Evolutionary conservation across 2,797 vertebrate genomes (phyloP), one percentile per base, ranked within the genome.

Genomic region (Takifugu rubripes): DNA sequence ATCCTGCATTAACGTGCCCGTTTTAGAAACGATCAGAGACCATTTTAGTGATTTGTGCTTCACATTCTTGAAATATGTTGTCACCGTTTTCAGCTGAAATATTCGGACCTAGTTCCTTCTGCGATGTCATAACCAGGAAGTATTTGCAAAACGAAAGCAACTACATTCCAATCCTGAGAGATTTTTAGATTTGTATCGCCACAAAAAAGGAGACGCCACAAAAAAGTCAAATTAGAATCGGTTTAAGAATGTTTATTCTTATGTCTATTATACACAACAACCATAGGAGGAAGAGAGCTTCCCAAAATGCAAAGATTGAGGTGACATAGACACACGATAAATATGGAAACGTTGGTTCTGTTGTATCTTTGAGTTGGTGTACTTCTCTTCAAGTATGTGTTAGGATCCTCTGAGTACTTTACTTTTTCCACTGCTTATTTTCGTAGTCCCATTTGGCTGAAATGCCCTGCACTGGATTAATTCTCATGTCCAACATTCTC

Each of bases 351-450:
- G 77, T 57, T 74, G 5, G 68, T 68, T 65, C 82, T 84, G 8
- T 70, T 59, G 68, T 68, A 82, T 69, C n/a, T 59, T 74, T 78
- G 61, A 74, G 61, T 75, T 78, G 52, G 47, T 77, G 76, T 82
- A 77, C 56, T 43, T 36, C 64, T 68, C 3, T 78, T 84, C 63
- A 78, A 80, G 59, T 72, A 77, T 59, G 46, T 49, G 52, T 66
- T 58, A 36, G 75, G 71, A 82, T 71, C 69, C 61, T 74, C 61
- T 54, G 42, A 56, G 56, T 70, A 33, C 0, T 87, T 94, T 86
- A 99, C 54, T 98, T 98, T 89, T 98, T 99, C 96, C 96, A 99
- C 33, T 94, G 87, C 0, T 95, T 95, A 77, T 94, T 97, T 53
- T 98, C 94, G 24, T 91, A 99, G 90, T 99, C 96, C 96, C 96